These are phyloP conservation scores for Pyrocoelia pectoralis DNA, from an alignment of 2,888 invertebrate genomes.

Conservation along the genomic window DNA sequence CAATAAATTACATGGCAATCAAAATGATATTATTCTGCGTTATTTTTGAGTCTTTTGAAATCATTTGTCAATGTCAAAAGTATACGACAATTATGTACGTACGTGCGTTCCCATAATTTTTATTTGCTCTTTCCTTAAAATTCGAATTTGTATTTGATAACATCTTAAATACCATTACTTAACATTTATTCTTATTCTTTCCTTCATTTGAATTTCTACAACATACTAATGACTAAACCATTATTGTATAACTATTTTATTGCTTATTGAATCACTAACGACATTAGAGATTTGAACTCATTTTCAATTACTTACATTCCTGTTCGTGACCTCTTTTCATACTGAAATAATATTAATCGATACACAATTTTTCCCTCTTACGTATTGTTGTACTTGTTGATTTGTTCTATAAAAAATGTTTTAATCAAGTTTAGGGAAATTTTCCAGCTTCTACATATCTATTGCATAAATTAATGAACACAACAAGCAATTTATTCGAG, in stretches of 20 bases:
- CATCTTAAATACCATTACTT: not conserved
- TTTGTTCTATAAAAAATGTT: too few relatives aligned
- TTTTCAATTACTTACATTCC: too few relatives aligned
- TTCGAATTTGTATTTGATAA: not conserved
- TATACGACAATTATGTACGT: slow-evolving; percentile 19
- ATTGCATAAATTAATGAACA: too few relatives aligned
- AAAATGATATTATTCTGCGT: slow-evolving; percentile 18
- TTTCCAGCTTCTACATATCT: too few relatives aligned
- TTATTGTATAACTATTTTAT: not conserved
- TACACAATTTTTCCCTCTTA: too few relatives aligned
- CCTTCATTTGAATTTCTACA: not conserved
- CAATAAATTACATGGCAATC: slow-evolving; percentile 23
- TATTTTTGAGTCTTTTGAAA: slow-evolving; percentile 7
- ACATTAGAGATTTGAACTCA: too few relatives aligned
- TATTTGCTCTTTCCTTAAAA: slow-evolving; percentile 9
- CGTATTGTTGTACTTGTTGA: too few relatives aligned
- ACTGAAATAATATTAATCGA: too few relatives aligned
- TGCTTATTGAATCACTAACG: too few relatives aligned
- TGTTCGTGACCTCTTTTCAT: too few relatives aligned
- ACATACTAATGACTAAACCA: not conserved
- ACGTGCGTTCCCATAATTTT: slow-evolving; percentile 15
- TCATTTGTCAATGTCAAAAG: slow-evolving; percentile 18
- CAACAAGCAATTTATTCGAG: too few relatives aligned
- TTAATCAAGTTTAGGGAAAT: too few relatives aligned
- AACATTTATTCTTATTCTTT: not conserved